Base-by-base conservation (phyloP, 2,888 invertebrate species). In the Drosophila niveifrons region DNA sequence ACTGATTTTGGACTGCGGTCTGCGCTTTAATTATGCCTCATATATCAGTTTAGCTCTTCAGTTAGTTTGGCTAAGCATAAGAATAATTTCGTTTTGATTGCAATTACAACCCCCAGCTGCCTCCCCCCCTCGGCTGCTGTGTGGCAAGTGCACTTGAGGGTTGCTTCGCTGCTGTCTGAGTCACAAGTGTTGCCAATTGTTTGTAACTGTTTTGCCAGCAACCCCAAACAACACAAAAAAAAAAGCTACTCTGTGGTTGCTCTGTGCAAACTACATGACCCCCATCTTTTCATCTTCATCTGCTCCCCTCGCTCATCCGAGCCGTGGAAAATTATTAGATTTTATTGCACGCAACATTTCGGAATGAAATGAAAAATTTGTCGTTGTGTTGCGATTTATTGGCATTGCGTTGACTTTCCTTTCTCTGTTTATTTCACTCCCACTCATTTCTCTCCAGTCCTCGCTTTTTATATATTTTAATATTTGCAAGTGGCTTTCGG, bases 41-140 rank as follows among this genome's bases (percentile, higher is more conserved):
- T 91, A 91, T 91, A 91, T 91, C 91, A 91, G 82, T 82, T 72
- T 72, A 68, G 66, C 76, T 75, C 70, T 70, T 52, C 58, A 44
- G 69, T 50, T 76, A 44, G 50, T 43, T 66, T 58, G 69, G 58
- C 59, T 67, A 71, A 67, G 73, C 89, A 89, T 83, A 87, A 87
- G 87, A 83, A 90, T 91, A 90, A 91, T 91, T 91, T 90, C 82
- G 81, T 90, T 91, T 91, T 91, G 91, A 90, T 91, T 91, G 90
- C 90, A 90, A 90, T 91, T 90, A 90, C 85, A 82, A 70, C 70
- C 78, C 73, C 69, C 39, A 47, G 36, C 41, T 52, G 47, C 50
- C 48, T 52, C 18, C 51, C 18, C 51, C 2, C 46, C 8, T 1
- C 64, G 52, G 51, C 46, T 17, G 15, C 8, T 8, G 50, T 53